Percentiles rank a stretch among this genome's conserved stretches.
These are phyloP conservation scores for Candoia aspera DNA, from an alignment of 2,113 vertebrate species.

Conservation along the genomic window DNA sequence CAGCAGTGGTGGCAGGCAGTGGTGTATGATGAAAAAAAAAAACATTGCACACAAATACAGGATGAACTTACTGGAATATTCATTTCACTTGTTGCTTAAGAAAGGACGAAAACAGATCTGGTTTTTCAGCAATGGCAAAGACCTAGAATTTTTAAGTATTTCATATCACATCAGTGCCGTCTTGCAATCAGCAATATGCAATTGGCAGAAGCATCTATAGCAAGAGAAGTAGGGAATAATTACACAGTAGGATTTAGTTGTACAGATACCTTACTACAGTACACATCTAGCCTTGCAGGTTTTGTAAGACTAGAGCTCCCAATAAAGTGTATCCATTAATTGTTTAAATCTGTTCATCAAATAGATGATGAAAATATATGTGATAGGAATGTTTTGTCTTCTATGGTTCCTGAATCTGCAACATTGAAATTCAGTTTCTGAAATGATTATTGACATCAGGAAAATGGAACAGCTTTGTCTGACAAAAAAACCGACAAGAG, in stretches of 20 bases:
- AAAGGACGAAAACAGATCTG: background rate
- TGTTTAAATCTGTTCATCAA: background rate
- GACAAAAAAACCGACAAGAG: background rate
- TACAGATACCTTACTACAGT: background rate
- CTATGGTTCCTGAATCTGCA: slow-evolving; percentile 1
- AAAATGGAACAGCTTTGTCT: slow-evolving; percentile 13
- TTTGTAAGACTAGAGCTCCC: background rate
- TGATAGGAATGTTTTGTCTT: background rate
- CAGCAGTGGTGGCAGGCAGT: background rate
- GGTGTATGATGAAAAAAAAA: background rate
- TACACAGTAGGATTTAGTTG: background rate
- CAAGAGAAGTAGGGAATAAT: background rate
- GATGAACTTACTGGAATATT: background rate
- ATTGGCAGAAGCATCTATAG: background rate
- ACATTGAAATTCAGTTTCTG: slow-evolving; percentile 18
- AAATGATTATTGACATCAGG: slow-evolving; percentile 13
- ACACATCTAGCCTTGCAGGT: background rate
- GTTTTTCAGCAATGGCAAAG: background rate
- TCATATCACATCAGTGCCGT: background rate
- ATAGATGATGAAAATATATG: slow-evolving; percentile 1
- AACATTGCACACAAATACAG: background rate
- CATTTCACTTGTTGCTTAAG: background rate
- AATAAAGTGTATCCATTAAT: background rate
- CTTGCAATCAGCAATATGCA: background rate
- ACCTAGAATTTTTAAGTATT: background rate